Evolutionary conservation across 2,888 invertebrate genomes (phyloP), one percentile per base, ranked within the genome.

Genomic region (Melieria picta): DNA sequence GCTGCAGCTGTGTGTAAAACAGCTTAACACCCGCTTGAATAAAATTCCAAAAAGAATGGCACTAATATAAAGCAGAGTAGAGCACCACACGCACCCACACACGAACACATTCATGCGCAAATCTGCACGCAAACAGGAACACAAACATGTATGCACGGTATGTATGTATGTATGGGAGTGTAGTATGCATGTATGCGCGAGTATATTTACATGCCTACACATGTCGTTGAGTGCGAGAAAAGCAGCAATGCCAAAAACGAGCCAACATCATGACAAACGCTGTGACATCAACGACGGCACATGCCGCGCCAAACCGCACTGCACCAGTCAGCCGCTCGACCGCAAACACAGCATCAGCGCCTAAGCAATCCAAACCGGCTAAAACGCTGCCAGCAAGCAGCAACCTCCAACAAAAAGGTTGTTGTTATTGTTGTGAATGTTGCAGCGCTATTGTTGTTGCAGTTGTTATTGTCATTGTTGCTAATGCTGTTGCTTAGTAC

Each of bases 81-180:
- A 30, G 30, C 65, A 56, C 52, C 65, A 45, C 62, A 13, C 56
- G 30, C 30, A 30, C 30, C 30, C 30, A 30, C 30, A 30, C 50
- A 63, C 57, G 60, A 52, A 75, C 67, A 67, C 57, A 72, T 13
- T 55, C 45, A 55, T 45, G 56, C 48, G 60, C 66, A 72, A 58
- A 50, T 71, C 47, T 75, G 75, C 13, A n/a, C 57, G 47, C 10
- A 47, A 42, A 10, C 62, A 45, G 13, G 9, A 46, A 62, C 46
- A n/a, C 5, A 56, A 56, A 9, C 13, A 52, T n/a, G n/a, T 52
- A 52, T 52, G 13, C 11, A 7, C 5, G 4, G 6, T 5, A 52
- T 52, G 52, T 52, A 13, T 52, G 52, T 52, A 13, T 50, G 50
- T 11, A n/a, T n/a, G n/a, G n/a, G 16, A 16, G 16, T 16, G 16